Conservation (phyloP, 2,888 invertebrate genomes). For the Gandaritis pyraliata region DNA sequence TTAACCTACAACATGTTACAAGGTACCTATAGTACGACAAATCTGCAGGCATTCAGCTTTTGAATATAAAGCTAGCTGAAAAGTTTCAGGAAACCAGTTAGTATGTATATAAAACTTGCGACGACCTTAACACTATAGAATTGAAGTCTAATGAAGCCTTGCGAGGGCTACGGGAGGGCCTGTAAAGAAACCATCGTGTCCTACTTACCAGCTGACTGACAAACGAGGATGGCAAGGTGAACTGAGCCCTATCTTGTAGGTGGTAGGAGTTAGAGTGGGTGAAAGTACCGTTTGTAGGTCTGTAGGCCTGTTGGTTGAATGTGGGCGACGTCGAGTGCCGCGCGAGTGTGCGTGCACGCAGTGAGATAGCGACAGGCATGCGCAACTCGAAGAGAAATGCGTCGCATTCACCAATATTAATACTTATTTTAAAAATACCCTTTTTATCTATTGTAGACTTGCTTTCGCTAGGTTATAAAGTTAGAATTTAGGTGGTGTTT, state of each 20-base stretch:
- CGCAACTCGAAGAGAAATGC: conserved; percentile 76
- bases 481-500: too few species aligned
- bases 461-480: too few species aligned
- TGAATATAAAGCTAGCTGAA: too few species aligned
- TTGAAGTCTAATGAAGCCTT: conserved; percentile 62
- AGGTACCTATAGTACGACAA: neutral
- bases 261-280: conserved; percentile 51
- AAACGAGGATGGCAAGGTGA: conserved; percentile 46
- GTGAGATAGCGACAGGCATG: conserved; percentile 76
- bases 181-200: conserved; percentile 75
- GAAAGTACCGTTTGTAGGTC: conserved; percentile 79
- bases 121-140: conserved; percentile 62
- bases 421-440: too few species aligned
- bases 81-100: conserved; percentile 12
- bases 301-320: conserved; percentile 71
- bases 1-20: conserved; percentile 2
- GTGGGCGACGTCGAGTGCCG: conserved; percentile 64
- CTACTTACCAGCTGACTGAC: conserved; percentile 69
- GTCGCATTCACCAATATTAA: conserved; percentile 50
- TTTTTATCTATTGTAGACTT: too few species aligned
- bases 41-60: neutral
- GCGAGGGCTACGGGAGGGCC: conserved; percentile 67
- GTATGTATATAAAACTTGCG: conserved; percentile 29
- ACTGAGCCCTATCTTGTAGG: conserved; percentile 49
- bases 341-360: conserved; percentile 73